Evolutionary conservation across 2,113 vertebrate genomes (phyloP).

Genomic region (Grantiella picta): DNA sequence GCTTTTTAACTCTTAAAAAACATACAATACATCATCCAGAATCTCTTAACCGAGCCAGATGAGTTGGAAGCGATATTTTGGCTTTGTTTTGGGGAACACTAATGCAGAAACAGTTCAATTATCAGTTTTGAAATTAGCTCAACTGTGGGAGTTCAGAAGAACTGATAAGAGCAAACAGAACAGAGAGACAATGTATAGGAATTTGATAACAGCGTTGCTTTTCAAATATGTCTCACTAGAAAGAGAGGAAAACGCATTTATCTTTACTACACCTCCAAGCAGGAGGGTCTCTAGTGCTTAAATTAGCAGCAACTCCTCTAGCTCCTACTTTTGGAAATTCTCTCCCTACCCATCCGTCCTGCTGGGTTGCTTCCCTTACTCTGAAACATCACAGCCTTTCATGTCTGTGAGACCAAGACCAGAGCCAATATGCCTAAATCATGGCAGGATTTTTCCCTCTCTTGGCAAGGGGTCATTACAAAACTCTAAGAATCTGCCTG

Average conservation of each 20-base stretch:
- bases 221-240: background rate
- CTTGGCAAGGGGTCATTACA: background rate
- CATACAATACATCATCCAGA: conserved; percentile 51
- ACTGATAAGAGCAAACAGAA: background rate
- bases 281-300: background rate
- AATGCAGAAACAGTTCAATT: conserved; percentile 41
- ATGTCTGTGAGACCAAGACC: background rate
- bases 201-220: background rate
- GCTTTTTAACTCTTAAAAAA: conserved; percentile 66
- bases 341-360: background rate
- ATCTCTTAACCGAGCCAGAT: conserved; percentile 53
- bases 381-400: background rate
- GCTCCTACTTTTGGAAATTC: background rate
- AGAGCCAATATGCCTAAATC: background rate
- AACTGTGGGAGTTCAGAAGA: background rate
- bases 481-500: background rate
- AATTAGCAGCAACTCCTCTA: background rate
- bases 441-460: background rate
- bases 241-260: background rate
- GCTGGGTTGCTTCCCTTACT: background rate
- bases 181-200: background rate
- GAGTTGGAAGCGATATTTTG: conserved; percentile 35
- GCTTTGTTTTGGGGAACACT: background rate
- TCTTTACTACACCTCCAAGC: background rate
- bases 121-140: conserved; percentile 1